Evolutionary conservation across 2,888 invertebrate species (phyloP), one percentile per base, ranked within the genome.

Genomic region (Hypolimnas misippus): DNA sequence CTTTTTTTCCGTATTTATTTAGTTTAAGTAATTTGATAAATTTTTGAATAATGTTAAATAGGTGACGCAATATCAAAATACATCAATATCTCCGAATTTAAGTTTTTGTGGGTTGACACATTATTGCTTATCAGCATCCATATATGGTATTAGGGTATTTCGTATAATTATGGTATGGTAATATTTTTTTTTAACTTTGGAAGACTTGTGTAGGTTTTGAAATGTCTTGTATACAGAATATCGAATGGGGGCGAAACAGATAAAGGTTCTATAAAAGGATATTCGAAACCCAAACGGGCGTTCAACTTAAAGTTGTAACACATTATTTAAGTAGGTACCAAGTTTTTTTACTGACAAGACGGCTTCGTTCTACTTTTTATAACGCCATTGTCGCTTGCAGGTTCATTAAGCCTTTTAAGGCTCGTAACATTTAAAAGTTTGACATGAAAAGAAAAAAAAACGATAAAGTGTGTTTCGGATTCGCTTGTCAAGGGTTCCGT

Each of bases 241-340:
- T 16, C 19, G 40, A 14, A 60, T 67, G 68, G 65, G 67, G 71
- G 52, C 70, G 59, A 70, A 67, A 68, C 6, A 74, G 73, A 68
- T 77, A 79, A 79, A 74, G 76, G 74, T 60, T 66, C 63, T 67
- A 58, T 68, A 70, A 67, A 73, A 73, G 68, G 67, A 65, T 69
- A 70, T 73, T 65, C 67, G 72, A 71, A 70, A 72, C 66, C 63
- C 57, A 70, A 67, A 74, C 78, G 84, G 78, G 62, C 83, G 67
- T 83, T 83, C 82, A 86, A 86, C 86, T 79, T 77, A 57, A 64
- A 58, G 79, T 76, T 77, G 81, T 76, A 71, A 67, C 70, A 73
- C 69, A 72, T 77, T 69, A 68, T 68, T 67, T 65, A 66, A 64
- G 60, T 25, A 25, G 25, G 25, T 55, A 67, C 64, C 74, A 68